Conservation (phyloP, 2,888 invertebrate species). For the Diabrotica balteata region DNA sequence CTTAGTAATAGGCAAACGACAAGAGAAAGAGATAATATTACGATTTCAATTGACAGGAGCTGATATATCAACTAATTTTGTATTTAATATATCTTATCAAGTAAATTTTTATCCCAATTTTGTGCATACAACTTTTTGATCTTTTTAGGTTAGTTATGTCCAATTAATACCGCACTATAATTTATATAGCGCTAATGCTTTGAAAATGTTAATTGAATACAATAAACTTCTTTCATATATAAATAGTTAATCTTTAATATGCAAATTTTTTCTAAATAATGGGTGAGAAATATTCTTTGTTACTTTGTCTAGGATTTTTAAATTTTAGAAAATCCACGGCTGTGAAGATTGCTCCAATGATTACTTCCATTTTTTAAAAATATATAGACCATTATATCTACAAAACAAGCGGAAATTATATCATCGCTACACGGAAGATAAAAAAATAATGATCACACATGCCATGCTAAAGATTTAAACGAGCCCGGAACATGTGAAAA, state of each 20-base stretch:
- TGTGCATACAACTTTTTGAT: too few species aligned
- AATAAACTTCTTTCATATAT: slow-evolving; percentile 2
- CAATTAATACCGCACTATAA: too few species aligned
- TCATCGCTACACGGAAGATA: slow-evolving; percentile 14
- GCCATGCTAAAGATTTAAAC: not conserved
- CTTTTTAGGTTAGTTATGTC: too few species aligned
- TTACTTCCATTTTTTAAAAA: slow-evolving; percentile 16
- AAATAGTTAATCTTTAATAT: slow-evolving; percentile 8
- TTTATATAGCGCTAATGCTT: not conserved
- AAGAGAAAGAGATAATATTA: too few species aligned
- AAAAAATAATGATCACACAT: slow-evolving; percentile 6
- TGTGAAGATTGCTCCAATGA: slow-evolving; percentile 18
- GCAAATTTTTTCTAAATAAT: slow-evolving; percentile 11
- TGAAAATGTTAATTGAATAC: slow-evolving; percentile 7
- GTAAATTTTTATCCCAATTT: too few species aligned
- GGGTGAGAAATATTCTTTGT: slow-evolving; percentile 19
- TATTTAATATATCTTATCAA: too few species aligned
- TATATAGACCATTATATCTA: slow-evolving; percentile 22
- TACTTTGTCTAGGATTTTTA: slow-evolving; percentile 6
- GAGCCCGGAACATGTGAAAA: not conserved
- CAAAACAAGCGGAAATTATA: slow-evolving; percentile 19
- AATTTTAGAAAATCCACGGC: slow-evolving; percentile 16
- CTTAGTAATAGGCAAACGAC: too few species aligned
- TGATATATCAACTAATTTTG: too few species aligned
- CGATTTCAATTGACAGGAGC: too few species aligned